These are phyloP conservation scores for Siniperca scherzeri DNA, from an alignment of 2,797 vertebrate species.

Conservation along the genomic window DNA sequence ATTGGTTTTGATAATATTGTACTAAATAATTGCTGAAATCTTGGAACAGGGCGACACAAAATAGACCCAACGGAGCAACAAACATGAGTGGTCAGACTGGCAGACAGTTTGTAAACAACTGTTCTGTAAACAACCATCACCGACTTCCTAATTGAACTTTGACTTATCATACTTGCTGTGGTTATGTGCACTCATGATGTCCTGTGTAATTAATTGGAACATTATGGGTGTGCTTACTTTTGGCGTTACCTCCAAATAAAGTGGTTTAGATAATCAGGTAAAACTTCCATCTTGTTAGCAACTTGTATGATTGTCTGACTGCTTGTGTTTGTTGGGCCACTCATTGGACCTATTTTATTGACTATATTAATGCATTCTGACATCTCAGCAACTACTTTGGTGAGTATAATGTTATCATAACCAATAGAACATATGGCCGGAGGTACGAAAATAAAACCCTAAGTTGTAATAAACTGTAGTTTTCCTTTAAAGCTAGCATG, in stretches of 20 bases:
- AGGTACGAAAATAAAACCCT: conserved; percentile 1
- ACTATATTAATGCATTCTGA: neutral
- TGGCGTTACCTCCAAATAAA: neutral
- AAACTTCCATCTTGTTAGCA: neutral
- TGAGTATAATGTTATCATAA: neutral
- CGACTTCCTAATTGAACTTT: neutral
- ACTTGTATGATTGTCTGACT: neutral
- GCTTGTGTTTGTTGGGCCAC: neutral
- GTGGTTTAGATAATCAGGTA: neutral
- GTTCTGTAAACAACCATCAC: neutral
- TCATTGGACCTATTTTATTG: neutral
- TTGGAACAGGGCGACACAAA: neutral
- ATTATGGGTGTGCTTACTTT: neutral
- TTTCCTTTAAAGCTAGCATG: neutral
- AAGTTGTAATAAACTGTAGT: conserved; percentile 1
- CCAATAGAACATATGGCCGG: neutral
- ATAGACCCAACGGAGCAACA: neutral
- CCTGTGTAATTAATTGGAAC: neutral
- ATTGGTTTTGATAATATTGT: neutral
- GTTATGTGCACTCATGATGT: neutral
- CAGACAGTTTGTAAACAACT: neutral
- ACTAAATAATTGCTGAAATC: neutral
- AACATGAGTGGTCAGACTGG: neutral
- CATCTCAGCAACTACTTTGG: neutral
- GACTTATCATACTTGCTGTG: neutral